phyloP scores from a whole-genome alignment of 64 coral and sea anemone species.

The Montipora efflorescens region DNA sequence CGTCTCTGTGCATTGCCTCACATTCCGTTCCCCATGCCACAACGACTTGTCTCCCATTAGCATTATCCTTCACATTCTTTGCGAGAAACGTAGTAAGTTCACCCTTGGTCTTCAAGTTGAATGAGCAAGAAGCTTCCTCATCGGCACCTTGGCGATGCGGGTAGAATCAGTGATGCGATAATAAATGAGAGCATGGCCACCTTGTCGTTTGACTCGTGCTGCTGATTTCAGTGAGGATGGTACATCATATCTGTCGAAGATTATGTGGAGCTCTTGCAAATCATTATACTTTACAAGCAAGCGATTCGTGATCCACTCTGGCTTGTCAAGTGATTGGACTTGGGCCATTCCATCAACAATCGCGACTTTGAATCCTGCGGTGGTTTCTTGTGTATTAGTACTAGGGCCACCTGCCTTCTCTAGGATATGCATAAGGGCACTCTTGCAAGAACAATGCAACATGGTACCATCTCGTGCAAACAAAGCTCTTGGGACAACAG shows the following conservation, averaged over 20 bases:
- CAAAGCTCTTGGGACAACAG: slow-evolving; percentile 67
- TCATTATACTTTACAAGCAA: slow-evolving; percentile 50
- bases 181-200: slow-evolving; percentile 35
- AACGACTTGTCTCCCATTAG: slow-evolving; percentile 61
- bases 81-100: too few relatives aligned
- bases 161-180: slow-evolving; percentile 56
- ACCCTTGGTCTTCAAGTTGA: background rate
- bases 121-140: slow-evolving; percentile 55
- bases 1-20: slow-evolving; percentile 67
- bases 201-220: slow-evolving; percentile 54
- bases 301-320: slow-evolving; percentile 44
- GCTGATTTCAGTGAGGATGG: slow-evolving; percentile 61
- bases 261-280: slow-evolving; percentile 62
- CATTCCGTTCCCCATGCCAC: slow-evolving; percentile 67
- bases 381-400: slow-evolving; percentile 41
- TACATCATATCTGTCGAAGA: slow-evolving; percentile 63
- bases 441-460: slow-evolving; percentile 72
- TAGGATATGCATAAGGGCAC: slow-evolving; percentile 61
- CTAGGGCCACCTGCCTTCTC: slow-evolving; percentile 63
- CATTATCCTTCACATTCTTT: slow-evolving; percentile 33
- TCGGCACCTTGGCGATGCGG: slow-evolving; percentile 40
- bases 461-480: slow-evolving; percentile 77
- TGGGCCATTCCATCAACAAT: slow-evolving; percentile 67
- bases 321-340: slow-evolving; percentile 67
- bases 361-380: background rate